These are phyloP conservation scores for Drosophila subobscura DNA, from an alignment of 1,140 invertebrate species.

Conservation along the genomic window DNA sequence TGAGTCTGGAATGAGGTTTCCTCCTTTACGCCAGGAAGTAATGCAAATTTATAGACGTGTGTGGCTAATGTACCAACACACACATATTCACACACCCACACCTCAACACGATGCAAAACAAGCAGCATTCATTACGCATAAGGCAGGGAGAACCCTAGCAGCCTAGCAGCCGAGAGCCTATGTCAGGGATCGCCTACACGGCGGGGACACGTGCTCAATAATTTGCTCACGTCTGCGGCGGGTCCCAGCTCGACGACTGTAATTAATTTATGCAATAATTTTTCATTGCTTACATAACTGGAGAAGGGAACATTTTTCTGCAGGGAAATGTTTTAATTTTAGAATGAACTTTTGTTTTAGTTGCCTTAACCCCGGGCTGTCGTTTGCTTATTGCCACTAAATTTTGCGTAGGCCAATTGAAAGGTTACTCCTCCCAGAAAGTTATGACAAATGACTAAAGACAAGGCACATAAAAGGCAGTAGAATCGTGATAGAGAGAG, in stretches of 20 bases:
- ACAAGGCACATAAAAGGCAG: slow-evolving; percentile 61
- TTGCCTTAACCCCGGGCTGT: slow-evolving; percentile 24
- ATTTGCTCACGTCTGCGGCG: slow-evolving; percentile 37
- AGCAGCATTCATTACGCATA: slow-evolving; percentile 59
- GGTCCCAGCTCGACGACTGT: slow-evolving; percentile 42
- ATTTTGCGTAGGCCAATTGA: slow-evolving; percentile 62
- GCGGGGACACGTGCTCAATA: slow-evolving; percentile 62
- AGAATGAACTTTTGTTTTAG: slow-evolving; percentile 43
- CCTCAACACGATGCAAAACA: slow-evolving; percentile 18
- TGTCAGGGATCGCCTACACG: slow-evolving; percentile 9
- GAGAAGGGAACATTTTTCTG: slow-evolving; percentile 58
- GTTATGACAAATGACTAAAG: slow-evolving; percentile 71
- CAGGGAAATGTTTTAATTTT: slow-evolving; percentile 66
- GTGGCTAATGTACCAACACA: slow-evolving; percentile 65
- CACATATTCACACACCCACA: slow-evolving; percentile 39
- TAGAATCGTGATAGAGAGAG: slow-evolving; percentile 2
- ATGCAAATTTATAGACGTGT: slow-evolving; percentile 16
- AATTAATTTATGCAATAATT: slow-evolving; percentile 82
- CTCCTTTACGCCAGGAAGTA: no score
- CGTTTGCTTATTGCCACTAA: slow-evolving; percentile 51
- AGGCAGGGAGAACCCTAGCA: slow-evolving; percentile 20
- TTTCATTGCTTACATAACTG: slow-evolving; percentile 78
- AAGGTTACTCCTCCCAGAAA: slow-evolving; percentile 49
- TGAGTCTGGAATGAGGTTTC: no score
- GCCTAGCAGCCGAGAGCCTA: slow-evolving; percentile 12